These are phyloP conservation scores for Hypanus sabinus DNA, from an alignment of 2,113 vertebrate genomes.

Conservation along the genomic window DNA sequence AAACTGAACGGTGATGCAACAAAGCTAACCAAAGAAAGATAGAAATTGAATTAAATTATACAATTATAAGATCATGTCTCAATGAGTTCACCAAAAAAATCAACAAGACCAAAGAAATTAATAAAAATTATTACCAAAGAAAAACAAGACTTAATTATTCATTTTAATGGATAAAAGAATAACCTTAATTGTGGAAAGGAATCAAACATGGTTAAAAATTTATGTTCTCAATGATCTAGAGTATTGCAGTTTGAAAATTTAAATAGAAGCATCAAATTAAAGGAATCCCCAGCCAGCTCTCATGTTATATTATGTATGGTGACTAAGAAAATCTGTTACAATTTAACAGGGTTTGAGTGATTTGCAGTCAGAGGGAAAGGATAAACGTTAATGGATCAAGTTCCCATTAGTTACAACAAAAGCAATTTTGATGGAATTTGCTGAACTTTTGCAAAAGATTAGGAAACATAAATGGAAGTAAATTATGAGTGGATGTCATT, in stretches of 20 bases:
- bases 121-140: too few species aligned
- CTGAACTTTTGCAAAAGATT: not conserved
- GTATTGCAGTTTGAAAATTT: not conserved
- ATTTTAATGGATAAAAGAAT: not conserved
- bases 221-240: not conserved
- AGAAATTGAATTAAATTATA: constrained; percentile 1
- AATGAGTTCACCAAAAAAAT: not conserved
- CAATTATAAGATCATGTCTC: not conserved
- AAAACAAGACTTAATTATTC: too few species aligned
- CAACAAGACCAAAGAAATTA: not conserved
- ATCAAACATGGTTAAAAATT: not conserved
- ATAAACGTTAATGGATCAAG: not conserved
- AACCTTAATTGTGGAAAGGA: not conserved
- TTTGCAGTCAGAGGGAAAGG: not conserved
- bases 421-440: not conserved
- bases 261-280: not conserved
- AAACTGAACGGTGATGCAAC: not conserved
- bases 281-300: too few species aligned
- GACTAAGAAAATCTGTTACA: not conserved
- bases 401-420: not conserved
- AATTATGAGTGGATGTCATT: not conserved
- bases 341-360: not conserved
- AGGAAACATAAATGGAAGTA: not conserved
- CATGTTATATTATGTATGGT: not conserved
- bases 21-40: not conserved